Evolutionary conservation across 64 coral and sea anemone genomes (phyloP), one percentile per base, ranked within the genome.

Genomic region (Trachythela sp.): DNA sequence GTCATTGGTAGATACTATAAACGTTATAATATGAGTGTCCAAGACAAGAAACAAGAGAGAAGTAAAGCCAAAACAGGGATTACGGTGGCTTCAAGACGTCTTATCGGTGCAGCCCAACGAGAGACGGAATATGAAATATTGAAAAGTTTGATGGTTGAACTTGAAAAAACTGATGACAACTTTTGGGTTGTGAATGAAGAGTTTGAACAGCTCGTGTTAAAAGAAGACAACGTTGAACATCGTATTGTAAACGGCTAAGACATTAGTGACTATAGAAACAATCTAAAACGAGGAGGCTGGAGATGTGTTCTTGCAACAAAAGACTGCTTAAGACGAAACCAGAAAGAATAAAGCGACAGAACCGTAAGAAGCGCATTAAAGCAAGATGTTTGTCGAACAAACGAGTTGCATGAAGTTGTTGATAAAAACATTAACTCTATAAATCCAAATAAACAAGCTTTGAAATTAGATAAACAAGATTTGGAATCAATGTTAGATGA

Each of bases 211-310:
- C 8, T 91, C 64, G 89, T 91, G n/a, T 64, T 32, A 15, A 83
- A 91, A 26, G 54, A 85, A 41, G 40, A 86, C 29, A 39, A 91
- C 68, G 26, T 38, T 31, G 89, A 91, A 22, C 89, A 90, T 91
- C 54, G 89, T 56, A 39, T 48, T 9, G 90, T 95, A 26, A 95
- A 95, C 86, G 87, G 87, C 54, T 49, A 92, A 35, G 75, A 92
- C 48, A 87, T 92, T 36, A 42, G 50, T 36, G 88, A 83, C 0
- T 92, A 92, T 83, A 39, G 90, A 87, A 42, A 54, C 56, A 95
- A 92, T 92, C 88, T 95, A 33, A 92, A 37, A 95, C 38, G 37
- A 51, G 34, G 51, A 84, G 67, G 85, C 90, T 41, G 86, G 88
- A 87, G 59, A 89, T 77, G 88, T 50, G 10, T 95, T 92, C 32